These are phyloP conservation scores for Mythimna vitellina DNA, from an alignment of 2,888 invertebrate species.

Conservation along the genomic window DNA sequence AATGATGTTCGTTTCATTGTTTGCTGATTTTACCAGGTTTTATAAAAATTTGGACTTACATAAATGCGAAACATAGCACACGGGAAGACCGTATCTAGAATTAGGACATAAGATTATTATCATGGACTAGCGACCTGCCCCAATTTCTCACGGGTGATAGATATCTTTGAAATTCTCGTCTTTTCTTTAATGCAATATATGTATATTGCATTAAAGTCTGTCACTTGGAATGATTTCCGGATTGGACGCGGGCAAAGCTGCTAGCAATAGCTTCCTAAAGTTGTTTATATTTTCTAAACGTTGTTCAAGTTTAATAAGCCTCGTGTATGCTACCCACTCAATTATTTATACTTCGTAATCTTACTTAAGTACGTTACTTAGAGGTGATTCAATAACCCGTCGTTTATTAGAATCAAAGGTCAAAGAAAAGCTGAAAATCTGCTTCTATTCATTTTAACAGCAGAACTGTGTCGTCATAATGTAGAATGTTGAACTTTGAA, in stretches of 20 bases:
- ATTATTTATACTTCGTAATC: conserved; percentile 24
- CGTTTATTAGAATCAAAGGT: conserved; percentile 22
- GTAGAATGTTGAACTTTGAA: conserved; percentile 28
- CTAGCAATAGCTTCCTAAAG: background rate
- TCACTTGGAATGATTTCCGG: background rate
- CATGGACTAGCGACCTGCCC: no score
- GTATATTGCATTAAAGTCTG: no score
- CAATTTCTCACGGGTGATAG: no score
- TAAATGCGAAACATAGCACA: background rate
- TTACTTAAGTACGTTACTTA: background rate
- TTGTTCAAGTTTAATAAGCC: conserved; percentile 19
- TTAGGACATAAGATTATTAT: background rate
- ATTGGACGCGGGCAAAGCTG: background rate
- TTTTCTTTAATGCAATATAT: no score
- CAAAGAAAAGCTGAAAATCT: conserved; percentile 15
- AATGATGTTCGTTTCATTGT: conserved; percentile 3
- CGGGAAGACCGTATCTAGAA: background rate
- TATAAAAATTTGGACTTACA: background rate
- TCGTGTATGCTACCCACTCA: conserved; percentile 4
- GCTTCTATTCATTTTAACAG: background rate
- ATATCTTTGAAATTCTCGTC: no score
- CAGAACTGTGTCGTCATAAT: conserved; percentile 16
- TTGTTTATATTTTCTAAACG: conserved; percentile 1
- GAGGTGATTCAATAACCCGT: conserved; percentile 12
- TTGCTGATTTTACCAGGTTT: background rate